These are phyloP conservation scores for Hepsetus odoe DNA, from an alignment of 2,113 vertebrate genomes.

Conservation along the genomic window DNA sequence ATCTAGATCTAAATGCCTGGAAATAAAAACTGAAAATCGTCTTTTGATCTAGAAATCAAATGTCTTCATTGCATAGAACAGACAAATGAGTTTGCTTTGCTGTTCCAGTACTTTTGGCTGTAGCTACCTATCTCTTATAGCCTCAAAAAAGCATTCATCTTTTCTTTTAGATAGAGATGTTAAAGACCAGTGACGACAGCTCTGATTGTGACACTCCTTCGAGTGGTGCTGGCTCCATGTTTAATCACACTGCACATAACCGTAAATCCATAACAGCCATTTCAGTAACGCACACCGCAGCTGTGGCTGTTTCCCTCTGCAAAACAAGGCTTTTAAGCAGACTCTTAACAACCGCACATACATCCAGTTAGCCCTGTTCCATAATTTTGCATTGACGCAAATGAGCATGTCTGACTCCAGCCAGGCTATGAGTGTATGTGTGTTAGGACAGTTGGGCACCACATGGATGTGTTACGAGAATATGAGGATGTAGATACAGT, in stretches of 20 bases:
- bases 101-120: too few relatives aligned
- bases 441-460: constrained; percentile 9
- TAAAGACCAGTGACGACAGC: constrained; percentile 14
- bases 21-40: too few relatives aligned
- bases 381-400: constrained; percentile 36
- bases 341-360: constrained; percentile 40
- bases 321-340: constrained; percentile 24
- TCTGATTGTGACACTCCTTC: background rate
- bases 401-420: constrained; percentile 47
- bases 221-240: constrained; percentile 22
- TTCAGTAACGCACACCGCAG: constrained; percentile 21
- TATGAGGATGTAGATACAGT: constrained; percentile 26
- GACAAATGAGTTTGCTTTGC: too few relatives aligned
- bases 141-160: too few relatives aligned
- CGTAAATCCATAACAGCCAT: constrained; percentile 34
- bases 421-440: constrained; percentile 21
- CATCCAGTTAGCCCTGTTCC: constrained; percentile 37
- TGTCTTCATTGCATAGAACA: too few relatives aligned
- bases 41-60: too few relatives aligned
- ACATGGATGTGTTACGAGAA: constrained; percentile 7
- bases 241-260: constrained; percentile 32
- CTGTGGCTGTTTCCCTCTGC: constrained; percentile 24
- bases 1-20: too few relatives aligned
- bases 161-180: background rate
- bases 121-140: too few relatives aligned